Percentiles rank a stretch among this genome's conserved stretches.
Evolutionary conservation across 2,797 vertebrate species (phyloP).

Genomic region (Malacoctenus gilli): DNA sequence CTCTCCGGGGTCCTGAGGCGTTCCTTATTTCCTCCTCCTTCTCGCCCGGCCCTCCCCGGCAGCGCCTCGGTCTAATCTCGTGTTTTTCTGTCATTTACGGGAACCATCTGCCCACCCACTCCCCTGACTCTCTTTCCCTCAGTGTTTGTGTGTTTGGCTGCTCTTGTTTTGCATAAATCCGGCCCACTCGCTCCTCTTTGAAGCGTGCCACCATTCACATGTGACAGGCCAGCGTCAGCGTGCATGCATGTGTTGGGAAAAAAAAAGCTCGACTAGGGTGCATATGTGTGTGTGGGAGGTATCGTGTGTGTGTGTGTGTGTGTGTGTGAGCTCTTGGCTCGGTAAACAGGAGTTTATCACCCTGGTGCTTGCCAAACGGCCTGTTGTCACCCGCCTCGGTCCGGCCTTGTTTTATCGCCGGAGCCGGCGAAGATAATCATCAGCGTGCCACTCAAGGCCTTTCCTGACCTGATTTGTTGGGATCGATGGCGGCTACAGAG

Average conservation of each 20-base stretch:
- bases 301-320: neutral
- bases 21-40: too few species aligned
- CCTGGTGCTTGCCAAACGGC: constrained; percentile 17
- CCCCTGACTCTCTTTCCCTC: constrained; percentile 21
- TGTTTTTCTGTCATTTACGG: constrained; percentile 12
- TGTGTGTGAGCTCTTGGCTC: constrained; percentile 25
- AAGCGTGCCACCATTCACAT: constrained; percentile 44
- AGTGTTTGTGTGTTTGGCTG: constrained; percentile 46
- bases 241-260: constrained; percentile 3
- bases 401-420: constrained; percentile 12
- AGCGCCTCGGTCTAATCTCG: constrained; percentile 34
- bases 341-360: constrained; percentile 47
- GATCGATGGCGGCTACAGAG: neutral
- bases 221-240: constrained; percentile 18
- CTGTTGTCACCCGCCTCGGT: constrained; percentile 17
- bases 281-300: constrained; percentile 23
- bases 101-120: constrained; percentile 55
- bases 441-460: neutral
- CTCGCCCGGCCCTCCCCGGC: constrained; percentile 16
- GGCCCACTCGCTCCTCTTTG: constrained; percentile 50
- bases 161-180: constrained; percentile 53
- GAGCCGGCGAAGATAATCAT: constrained; percentile 7
- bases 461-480: neutral
- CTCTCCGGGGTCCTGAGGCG: too few species aligned
- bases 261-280: neutral